These are phyloP conservation scores for Motacilla alba DNA, from an alignment of 2,113 vertebrate genomes.

Conservation along the genomic window DNA sequence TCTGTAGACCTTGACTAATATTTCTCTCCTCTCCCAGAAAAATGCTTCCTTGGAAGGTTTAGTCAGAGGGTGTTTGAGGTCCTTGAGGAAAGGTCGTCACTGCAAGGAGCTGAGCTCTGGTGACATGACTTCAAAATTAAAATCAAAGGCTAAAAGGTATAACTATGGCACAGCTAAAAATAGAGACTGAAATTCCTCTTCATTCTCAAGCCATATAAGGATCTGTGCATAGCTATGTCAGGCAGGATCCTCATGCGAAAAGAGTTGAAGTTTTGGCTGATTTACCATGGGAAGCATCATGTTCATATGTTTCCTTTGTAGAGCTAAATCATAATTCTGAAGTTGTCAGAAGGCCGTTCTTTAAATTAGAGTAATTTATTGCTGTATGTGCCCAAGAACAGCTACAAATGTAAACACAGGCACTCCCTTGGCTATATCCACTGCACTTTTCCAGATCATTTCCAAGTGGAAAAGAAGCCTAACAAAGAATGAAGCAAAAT, in stretches of 20 bases:
- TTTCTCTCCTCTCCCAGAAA: background rate
- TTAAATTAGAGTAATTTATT: conserved; percentile 42
- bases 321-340: conserved; percentile 21
- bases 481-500: background rate
- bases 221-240: background rate
- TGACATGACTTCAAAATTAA: background rate
- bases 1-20: background rate
- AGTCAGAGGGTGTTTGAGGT: background rate
- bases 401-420: conserved; percentile 33
- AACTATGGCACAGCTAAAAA: conserved; percentile 4
- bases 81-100: background rate
- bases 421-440: background rate
- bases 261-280: conserved; percentile 23
- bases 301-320: conserved; percentile 34
- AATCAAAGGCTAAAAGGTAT: background rate
- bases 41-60: background rate
- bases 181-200: conserved; percentile 15
- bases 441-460: conserved; percentile 15
- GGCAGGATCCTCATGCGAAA: background rate
- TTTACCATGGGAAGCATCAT: conserved; percentile 36
- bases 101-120: background rate
- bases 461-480: background rate
- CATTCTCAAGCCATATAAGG: conserved; percentile 23
- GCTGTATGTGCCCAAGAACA: conserved; percentile 10
- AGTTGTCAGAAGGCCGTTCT: conserved; percentile 7